Evolutionary conservation across 2,113 vertebrate species (phyloP), one percentile per base, ranked within the genome.

Genomic region (Taurulus bubalis): DNA sequence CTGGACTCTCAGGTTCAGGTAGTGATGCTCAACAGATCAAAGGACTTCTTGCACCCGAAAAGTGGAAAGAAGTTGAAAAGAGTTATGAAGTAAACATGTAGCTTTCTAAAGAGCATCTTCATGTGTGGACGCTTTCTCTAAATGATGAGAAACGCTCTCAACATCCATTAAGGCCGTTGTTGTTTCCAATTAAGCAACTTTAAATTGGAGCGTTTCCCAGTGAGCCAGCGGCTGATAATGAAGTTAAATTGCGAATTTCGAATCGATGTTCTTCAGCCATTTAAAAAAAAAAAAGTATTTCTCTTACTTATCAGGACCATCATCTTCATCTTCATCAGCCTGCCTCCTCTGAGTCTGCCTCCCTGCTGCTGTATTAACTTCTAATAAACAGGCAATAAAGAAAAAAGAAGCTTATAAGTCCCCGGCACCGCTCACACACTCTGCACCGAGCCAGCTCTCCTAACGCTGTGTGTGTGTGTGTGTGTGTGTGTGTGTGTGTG

Each of bases 341-440:
- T 16, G 40, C 40, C 56, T 18, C 3, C 51, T 45, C 49, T 9
- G 3, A 0, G 8, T 26, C 2, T 32, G 4, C 80, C 74, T 85
- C 77, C 15, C 22, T 45, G 71, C 53, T 34, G 24, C 34, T 67
- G 18, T 70, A 26, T 69, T 63, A 60, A 80, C 40, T 75, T 42
- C 64, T 67, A 85, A 85, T 78, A 85, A 83, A 87, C 32, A 69
- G 70, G 58, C 34, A 86, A 80, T 80, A 75, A 26, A 51, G 85
- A 82, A 56, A 53, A 88, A 84, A 14, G 45, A 84, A 14, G 45
- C 34, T 49, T 47, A 45, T 24, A 77, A 71, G 59, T 74, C 76
- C 74, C 66, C 63, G 32, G 12, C 2, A 8, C 10, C n/a, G 9
- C n/a, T 26, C 53, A 56, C 4, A 56, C 49, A 32, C 38, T 28